Evolutionary conservation across 2,113 vertebrate species (phyloP), one percentile per base, ranked within the genome.

Genomic region (Otis tarda): DNA sequence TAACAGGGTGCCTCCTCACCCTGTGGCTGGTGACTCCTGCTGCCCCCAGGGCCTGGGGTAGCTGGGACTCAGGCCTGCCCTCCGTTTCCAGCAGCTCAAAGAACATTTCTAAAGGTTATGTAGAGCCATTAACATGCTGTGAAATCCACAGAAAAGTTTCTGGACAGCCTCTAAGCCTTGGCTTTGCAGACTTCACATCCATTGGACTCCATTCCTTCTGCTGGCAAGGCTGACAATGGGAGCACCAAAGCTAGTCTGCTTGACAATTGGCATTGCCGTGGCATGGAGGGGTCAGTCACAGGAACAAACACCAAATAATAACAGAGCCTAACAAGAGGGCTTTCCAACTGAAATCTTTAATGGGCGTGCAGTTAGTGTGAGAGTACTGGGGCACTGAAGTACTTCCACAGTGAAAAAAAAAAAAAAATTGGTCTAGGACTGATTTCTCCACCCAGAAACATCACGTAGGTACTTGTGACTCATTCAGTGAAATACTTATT

Each of bases 41-140:
- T 84, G 59, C 21, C 67, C 27, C 10, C 0, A 0, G 21, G 17
- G 37, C 23, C 35, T 75, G 33, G 75, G 0, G 0, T 61, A 52
- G 23, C 49, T 75, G 39, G 41, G 47, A 43, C 43, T 75, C n/a
- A 18, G 0, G 1, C 69, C 56, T 88, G 31, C 22, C 19, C 39
- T 43, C 43, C 43, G 52, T 78, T 95, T 93, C 39, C 56, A 91
- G 69, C n/a, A 4, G 20, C 64, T 85, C 45, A 68, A 63, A 69
- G 60, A 60, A 64, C 19, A 55, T 65, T 89, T 90, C 30, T 84
- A 69, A 95, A 79, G 41, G n/a, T 67, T 96, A 37, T 43, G 5
- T 60, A 76, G 76, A 82, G 39, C n/a, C 28, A 61, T 68, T 93
- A 92, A 64, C 56, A 93, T 71, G 53, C 20, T 60, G 23, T 43